Percentiles rank a stretch among this genome's conserved stretches.
Evolutionary conservation across 2,888 invertebrate genomes (phyloP).

Genomic region (Perdita meconis): DNA sequence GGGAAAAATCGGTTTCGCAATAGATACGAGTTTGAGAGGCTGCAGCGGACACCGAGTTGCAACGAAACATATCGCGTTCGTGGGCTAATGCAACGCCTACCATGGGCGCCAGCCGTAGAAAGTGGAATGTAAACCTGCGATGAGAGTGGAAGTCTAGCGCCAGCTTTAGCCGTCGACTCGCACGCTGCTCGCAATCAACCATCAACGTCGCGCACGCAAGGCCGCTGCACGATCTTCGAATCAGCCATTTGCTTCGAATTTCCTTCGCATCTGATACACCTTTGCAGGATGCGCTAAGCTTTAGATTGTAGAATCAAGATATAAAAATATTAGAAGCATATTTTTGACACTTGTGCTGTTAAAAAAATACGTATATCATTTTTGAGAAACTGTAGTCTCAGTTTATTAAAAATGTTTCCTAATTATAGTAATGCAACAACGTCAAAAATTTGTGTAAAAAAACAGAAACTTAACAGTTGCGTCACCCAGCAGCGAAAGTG

Average conservation of each 20-base stretch:
- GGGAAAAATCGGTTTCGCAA: constrained; percentile 41
- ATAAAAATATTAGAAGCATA: too few relatives aligned
- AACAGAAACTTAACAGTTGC: too few relatives aligned
- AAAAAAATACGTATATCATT: too few relatives aligned
- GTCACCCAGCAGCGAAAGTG: too few relatives aligned
- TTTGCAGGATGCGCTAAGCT: not conserved
- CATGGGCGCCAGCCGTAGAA: constrained; percentile 67
- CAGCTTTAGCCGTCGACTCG: constrained; percentile 36
- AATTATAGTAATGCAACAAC: too few relatives aligned
- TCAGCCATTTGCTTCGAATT: not conserved
- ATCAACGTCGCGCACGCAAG: not conserved
- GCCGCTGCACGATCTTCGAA: not conserved
- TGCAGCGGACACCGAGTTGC: constrained; percentile 19
- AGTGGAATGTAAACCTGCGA: constrained; percentile 68
- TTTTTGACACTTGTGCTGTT: too few relatives aligned
- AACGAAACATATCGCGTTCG: constrained; percentile 56
- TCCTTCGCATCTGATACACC: not conserved
- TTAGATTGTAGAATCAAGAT: too few relatives aligned
- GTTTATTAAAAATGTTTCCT: too few relatives aligned
- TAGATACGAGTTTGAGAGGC: constrained; percentile 13
- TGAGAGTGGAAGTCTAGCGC: constrained; percentile 54
- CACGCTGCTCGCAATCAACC: constrained; percentile 26
- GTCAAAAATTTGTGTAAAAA: too few relatives aligned
- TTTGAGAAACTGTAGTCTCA: too few relatives aligned
- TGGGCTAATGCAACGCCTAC: constrained; percentile 67